phyloP scores from a whole-genome alignment of 2,113 vertebrate species.

The Erinaceus europaeus region DNA sequence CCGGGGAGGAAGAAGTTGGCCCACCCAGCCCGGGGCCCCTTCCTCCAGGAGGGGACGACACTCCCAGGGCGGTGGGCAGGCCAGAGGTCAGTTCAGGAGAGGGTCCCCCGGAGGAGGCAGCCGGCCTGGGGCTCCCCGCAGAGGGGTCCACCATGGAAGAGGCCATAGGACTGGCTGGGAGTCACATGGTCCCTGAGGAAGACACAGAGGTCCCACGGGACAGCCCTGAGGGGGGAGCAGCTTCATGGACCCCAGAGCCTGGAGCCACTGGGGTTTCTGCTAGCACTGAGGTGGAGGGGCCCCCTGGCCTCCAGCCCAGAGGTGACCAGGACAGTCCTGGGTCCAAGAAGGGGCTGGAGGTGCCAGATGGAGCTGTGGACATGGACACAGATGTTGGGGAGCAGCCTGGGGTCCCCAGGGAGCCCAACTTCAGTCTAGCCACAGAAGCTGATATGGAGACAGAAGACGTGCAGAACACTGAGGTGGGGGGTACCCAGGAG shows the following conservation, averaged over 20 bases:
- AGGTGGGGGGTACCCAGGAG: neutral
- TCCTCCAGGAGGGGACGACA: neutral
- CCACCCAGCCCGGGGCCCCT: neutral
- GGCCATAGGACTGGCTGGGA: neutral
- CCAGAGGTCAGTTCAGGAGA: neutral
- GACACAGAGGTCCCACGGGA: neutral
- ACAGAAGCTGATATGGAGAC: neutral
- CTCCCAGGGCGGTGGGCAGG: slow-evolving; percentile 42
- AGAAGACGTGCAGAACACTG: rapidly evolving
- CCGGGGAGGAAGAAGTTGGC: neutral
- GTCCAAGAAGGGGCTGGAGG: neutral
- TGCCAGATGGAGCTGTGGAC: neutral
- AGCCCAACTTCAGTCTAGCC: neutral
- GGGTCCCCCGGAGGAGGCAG: neutral
- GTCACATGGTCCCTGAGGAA: neutral
- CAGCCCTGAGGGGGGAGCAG: neutral
- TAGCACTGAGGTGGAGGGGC: neutral
- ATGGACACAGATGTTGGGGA: neutral
- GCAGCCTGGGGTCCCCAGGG: neutral
- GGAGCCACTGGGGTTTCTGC: neutral
- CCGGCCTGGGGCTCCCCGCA: neutral
- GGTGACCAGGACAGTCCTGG: neutral
- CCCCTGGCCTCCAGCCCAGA: neutral
- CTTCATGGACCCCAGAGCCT: neutral
- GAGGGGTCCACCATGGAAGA: neutral